Evolutionary conservation across 2,113 vertebrate genomes (phyloP).

Genomic region (Gorsachius goisagi): DNA sequence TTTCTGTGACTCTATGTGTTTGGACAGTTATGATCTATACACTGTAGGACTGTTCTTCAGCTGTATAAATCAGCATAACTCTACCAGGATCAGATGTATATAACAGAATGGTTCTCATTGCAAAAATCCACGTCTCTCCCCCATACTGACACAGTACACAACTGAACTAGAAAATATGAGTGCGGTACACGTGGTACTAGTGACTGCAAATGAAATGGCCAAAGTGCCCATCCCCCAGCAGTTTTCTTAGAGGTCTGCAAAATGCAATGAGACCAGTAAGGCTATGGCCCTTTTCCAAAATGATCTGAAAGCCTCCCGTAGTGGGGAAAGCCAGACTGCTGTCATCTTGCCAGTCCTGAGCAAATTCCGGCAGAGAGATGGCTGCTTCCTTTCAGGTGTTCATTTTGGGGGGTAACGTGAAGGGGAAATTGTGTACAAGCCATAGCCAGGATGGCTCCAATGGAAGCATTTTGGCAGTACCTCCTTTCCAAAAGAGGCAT

Average conservation of each 20-base stretch:
- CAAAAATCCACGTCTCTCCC: not conserved
- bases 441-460: not conserved
- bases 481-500: not conserved
- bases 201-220: not conserved
- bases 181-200: not conserved
- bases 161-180: not conserved
- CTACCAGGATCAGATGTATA: not conserved
- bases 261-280: rapidly evolving
- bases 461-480: not conserved
- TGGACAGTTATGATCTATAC: not conserved
- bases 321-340: not conserved
- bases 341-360: not conserved
- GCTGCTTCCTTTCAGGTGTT: not conserved
- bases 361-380: not conserved
- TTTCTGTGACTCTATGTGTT: not conserved
- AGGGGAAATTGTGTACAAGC: not conserved
- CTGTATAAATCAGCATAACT: not conserved
- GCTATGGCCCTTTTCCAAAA: not conserved
- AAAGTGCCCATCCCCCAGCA: not conserved
- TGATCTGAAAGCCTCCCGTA: rapidly evolving
- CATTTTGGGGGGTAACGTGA: not conserved
- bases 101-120: not conserved
- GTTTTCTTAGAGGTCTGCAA: not conserved
- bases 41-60: not conserved
- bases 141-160: rapidly evolving